Base-by-base conservation (phyloP, 2,113 vertebrate species). In the human region DNA sequence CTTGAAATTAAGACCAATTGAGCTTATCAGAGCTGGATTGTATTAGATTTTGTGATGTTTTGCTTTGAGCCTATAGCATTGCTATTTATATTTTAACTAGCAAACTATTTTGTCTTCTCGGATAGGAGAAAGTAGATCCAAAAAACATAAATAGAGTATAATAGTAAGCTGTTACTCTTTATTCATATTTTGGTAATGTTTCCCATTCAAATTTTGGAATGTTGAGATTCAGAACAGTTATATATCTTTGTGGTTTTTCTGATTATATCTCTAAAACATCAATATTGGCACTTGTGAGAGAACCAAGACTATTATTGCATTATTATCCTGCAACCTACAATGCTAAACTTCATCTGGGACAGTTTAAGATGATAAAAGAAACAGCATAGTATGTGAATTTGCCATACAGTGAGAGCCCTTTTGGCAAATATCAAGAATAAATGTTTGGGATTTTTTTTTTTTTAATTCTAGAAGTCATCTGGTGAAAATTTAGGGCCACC, bases 221-320 rank as follows among this genome's bases (percentile, higher is more conserved):
- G 16, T 84, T 91, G 80, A 85, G 84, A 93, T 87, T 88, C 38
- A 38, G 8, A 94, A 95, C 8, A 80, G 13, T 75, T 76, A 30
- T 22, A 75, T 7, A 50, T 91, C 61, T 82, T n/a, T 73, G 32
- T 82, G 48, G 18, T 18, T 90, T 90, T 96, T 79, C 38, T 78
- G 38, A 75, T 90, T 86, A 59, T 32, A 45, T 86, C 87, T 80
- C 83, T 50, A 57, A 93, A 95, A 87, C 45, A 32, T 81, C 75
- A 82, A 88, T 73, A 38, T 64, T 96, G 78, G 25, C 61, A 52
- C 14, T 94, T 92, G 38, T 52, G 20, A 93, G 64, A 87, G 27
- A 97, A 89, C 70, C 96, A 83, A 96, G 22, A 80, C 59, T 57
- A 66, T 96, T 96, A 80, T 92, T 94, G 93, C 83, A 88, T 57